Conservation (phyloP, 1,140 invertebrate genomes). For the Drosophila takahashii region DNA sequence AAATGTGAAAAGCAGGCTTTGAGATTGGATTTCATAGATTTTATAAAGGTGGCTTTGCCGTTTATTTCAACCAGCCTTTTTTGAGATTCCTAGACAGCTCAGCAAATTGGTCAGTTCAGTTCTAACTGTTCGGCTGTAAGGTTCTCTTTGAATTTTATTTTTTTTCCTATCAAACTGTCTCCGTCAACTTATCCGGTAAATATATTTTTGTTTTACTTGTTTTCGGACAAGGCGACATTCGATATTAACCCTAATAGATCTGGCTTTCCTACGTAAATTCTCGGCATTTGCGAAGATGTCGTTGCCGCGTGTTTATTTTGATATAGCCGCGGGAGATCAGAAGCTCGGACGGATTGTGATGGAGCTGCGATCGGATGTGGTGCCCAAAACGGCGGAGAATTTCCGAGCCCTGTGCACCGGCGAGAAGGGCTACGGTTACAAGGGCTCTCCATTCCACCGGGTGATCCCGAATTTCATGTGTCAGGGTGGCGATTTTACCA, state of each 20-base stretch:
- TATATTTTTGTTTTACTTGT: neutral
- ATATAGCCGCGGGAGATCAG: conserved; percentile 17
- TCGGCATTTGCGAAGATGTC: conserved; percentile 21
- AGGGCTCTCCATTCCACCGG: conserved; percentile 95
- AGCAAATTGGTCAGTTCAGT: neutral
- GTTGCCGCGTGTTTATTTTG: conserved; percentile 34
- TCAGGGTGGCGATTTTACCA: conserved; percentile 97
- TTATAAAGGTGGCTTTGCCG: neutral
- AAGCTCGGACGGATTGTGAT: conserved; percentile 64
- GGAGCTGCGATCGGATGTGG: conserved; percentile 93
- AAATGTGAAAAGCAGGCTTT: neutral
- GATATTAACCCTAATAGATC: conserved; percentile 4
- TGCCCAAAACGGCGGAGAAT: conserved; percentile 96
- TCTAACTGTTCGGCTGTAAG: neutral
- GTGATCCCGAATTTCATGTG: conserved; percentile 99
- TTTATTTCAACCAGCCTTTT: neutral
- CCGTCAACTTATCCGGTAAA: conserved; percentile 10
- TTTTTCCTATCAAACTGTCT: neutral
- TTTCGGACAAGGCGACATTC: neutral
- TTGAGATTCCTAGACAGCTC: neutral
- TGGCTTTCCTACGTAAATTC: conserved; percentile 11
- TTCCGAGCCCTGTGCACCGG: conserved; percentile 96
- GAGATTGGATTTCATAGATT: neutral
- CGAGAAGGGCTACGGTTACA: conserved; percentile 96
- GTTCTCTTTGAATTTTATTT: neutral